Evolutionary conservation across 2,888 invertebrate species (phyloP), one percentile per base, ranked within the genome.

Genomic region (Agrochola circellaris): DNA sequence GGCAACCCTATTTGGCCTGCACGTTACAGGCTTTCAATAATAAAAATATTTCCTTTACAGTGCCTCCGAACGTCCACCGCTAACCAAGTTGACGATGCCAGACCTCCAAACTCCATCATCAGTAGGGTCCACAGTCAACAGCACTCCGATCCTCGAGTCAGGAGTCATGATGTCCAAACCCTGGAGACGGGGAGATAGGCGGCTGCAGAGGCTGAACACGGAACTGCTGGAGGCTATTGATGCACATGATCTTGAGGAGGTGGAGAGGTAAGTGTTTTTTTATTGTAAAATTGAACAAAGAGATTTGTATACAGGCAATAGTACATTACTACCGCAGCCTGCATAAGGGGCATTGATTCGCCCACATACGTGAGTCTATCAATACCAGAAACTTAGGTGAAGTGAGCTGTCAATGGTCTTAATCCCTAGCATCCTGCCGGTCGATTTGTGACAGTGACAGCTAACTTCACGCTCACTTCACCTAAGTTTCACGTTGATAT

Each of bases 211-310:
- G n/a, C 92, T 97, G 2, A 97, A 97, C 84, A 96, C 97, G 0
- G 97, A 97, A 80, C 92, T 97, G 38, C 90, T 97, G 17, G 95
- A 95, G 54, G 97, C 97, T 51, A 95, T 96, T 2, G 94, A 95
- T 9, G 78, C 73, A 0, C 92, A 94, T 73, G 92, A 97, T 68
- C 84, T 94, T 5, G 94, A 95, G 45, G 95, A 95, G 77, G 93
- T 95, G 8, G 94, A 96, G 86, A 93, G 93, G 97, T 96, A 5
- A 82, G 87, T 62, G n/a, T n/a, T 60, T 51, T 7, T 51, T 20
- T 20, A 17, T 17, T 58, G 6, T 1, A 58, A 6, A 58, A 15
- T 13, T 0, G n/a, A 56, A 13, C 13, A 13, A n/a, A 54, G 9
- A 54, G 23, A 23, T 54, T 54, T 0, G 4, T 4, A n/a, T 23